These are phyloP conservation scores for Zaprionus africanus DNA, from an alignment of 1,140 invertebrate genomes.

Conservation along the genomic window DNA sequence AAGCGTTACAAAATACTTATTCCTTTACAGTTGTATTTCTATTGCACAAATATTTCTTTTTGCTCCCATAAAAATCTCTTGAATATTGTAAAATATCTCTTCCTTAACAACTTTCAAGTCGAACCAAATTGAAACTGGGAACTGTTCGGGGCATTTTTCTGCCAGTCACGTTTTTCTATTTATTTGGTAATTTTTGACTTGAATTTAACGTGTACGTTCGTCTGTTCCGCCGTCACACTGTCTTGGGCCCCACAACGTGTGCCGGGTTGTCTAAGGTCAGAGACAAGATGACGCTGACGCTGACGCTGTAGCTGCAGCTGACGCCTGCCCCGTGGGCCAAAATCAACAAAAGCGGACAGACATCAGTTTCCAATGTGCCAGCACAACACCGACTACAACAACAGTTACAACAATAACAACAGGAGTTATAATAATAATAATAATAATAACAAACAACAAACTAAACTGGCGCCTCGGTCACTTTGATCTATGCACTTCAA, in stretches of 20 bases:
- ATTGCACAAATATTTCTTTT: not conserved
- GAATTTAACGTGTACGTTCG: slow-evolving; percentile 13
- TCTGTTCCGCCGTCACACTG: not conserved
- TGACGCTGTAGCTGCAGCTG: slow-evolving; percentile 10
- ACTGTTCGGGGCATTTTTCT: slow-evolving; percentile 18
- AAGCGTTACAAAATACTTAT: too few relatives aligned
- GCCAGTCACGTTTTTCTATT: slow-evolving; percentile 76
- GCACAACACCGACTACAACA: slow-evolving; percentile 25
- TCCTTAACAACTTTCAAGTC: not conserved
- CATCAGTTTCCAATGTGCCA: slow-evolving; percentile 46
- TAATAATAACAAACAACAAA: slow-evolving; percentile 36
- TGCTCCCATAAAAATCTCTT: not conserved
- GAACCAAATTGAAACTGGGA: not conserved
- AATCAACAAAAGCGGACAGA: slow-evolving; percentile 38
- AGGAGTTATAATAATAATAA: slow-evolving; percentile 10
- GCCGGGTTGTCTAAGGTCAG: slow-evolving; percentile 77
- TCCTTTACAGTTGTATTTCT: not conserved
- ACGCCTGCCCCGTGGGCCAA: slow-evolving; percentile 50
- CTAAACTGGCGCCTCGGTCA: slow-evolving; percentile 69
- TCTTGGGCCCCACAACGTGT: slow-evolving; percentile 61
- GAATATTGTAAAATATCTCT: not conserved
- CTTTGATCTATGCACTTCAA: slow-evolving; percentile 80
- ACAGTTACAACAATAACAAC: slow-evolving; percentile 23
- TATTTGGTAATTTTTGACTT: slow-evolving; percentile 64
- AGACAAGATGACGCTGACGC: slow-evolving; percentile 40